Base-by-base conservation (phyloP, 2,888 invertebrate genomes). In the Coecobrya sp. region DNA sequence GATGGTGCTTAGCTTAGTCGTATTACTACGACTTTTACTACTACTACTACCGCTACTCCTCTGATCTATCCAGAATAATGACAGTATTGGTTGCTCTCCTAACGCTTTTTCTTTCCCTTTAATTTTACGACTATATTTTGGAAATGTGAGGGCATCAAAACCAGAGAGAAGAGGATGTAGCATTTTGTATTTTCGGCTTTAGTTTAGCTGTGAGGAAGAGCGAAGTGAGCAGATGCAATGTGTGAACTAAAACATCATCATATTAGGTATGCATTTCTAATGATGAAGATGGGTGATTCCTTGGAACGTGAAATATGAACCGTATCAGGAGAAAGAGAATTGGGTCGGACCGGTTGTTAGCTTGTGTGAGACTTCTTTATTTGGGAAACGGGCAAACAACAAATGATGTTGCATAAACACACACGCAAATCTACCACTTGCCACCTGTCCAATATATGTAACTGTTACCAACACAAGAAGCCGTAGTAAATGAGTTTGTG, bases 81-180 rank as follows among this genome's bases (percentile, higher is more conserved):
- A 27, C 27, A 27, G 16, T 36, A 36, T 36, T 36, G 7, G 16
- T 4, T 70, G 3, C n/a, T 25, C 62, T 4, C 22, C 11, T 65
- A 65, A 16, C 11, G 27, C 13, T 65, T 1, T 10, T 42, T 42
- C 36, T 70, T 36, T 45, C 11, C 13, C 25, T 25, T 52, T 79
- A 79, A 79, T 79, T 79, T 49, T 79, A 79, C 52, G 52, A 79
- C 76, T 73, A 10, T 73, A 65, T 65, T 30, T 68, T 30, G 36
- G 36, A 7, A 7, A 36, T 55, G 19, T 55, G 55, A 4, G 55
- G 55, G 55, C 55, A 62, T 25, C 62, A 62, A 22, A 62, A 62
- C 62, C 62, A 11, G 27, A 65, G 19, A 13, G 62, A 62, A 25
- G 62, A 25, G 62, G 27, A 62, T 59, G 19, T 49, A 49, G 10